Evolutionary conservation across 2,113 vertebrate genomes (phyloP), one percentile per base, ranked within the genome.

Genomic region (Merops nubicus): DNA sequence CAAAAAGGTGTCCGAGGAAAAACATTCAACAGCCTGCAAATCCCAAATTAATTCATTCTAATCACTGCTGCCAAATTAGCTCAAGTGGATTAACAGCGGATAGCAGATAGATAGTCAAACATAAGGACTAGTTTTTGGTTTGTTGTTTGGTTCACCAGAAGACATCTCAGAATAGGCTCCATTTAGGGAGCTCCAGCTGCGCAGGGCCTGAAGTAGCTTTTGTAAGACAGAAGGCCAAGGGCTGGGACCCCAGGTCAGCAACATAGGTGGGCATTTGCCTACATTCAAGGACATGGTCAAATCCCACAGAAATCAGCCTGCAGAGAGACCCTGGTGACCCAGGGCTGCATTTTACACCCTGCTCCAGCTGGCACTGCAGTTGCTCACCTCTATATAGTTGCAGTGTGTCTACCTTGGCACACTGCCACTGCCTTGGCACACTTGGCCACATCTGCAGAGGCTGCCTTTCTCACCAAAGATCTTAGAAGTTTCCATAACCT

Each of bases 231-330:
- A 18, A 51, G 42, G 43, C 12, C 21, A 36, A 38, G 20, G 21
- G 8, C 36, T n/a, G n/a, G 11, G 18, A 5, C 5, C 12, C 1
- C 0, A 3, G 8, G 33, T 69, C 43, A 47, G 15, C 63, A 34
- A 0, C 1, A 0, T 28, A 5, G 19, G 25, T 40, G 31, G 10
- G 8, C 4, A 51, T 7, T 11, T 1, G 0, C 23, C 56, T 2
- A 1, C n/a, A 38, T 88, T 51, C 53, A 85, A 50, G 22, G 5
- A 20, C 15, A 4, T 4, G 2, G 5, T 69, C 34, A 69, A 72
- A 77, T 59, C 12, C 15, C 38, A 17, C 15, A 1, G 1, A 38
- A 74, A 68, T 20, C n/a, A 69, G 31, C 45, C 18, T 48, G 2
- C 31, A 15, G 29, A 70, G 51, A 36, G n/a, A 53, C 22, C 34